Base-by-base conservation (phyloP, 2,888 invertebrate genomes). In the Dinocampus coccinellae region DNA sequence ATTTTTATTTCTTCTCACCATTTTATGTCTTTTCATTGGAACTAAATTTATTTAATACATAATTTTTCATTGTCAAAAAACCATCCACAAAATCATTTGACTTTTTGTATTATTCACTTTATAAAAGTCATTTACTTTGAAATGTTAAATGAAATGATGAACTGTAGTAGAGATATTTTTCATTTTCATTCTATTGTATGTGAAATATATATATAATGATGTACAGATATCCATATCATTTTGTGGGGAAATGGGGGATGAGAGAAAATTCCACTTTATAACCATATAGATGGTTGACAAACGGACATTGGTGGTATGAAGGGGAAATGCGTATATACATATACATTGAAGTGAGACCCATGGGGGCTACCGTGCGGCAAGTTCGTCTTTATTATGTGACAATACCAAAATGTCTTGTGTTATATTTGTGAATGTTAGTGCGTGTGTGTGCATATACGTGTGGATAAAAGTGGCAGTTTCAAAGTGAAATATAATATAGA, bases 181-280 rank as follows among this genome's bases (percentile, higher is more conserved):
- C 47, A 47, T 47, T 20, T 16, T 47, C 7, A 47, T 47, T 47
- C 47, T 47, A 47, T 20, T 47, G 20, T 47, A 7, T 7, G 9
- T 47, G 47, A 47, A 47, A 29, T 29, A 29, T 36, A 10, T 36
- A 36, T 36, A 36, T 36, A 10, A 10, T 36, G 36, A n/a, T 36
- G 36, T 36, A 47, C 16, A 47, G 10, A 20, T 65, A 65, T 65
- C 34, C 34, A 36, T 34, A 55, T 53, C n/a, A 13, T 65, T 53
- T 33, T 22, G 53, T 36, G 65, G 33, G n/a, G 20, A 34, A 33
- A 53, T n/a, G 11, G 13, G 53, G 26, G 16, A 1, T 13, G 55
- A 53, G 65, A n/a, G 65, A 65, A 65, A 65, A 55, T 53, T 55
- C 55, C 34, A 65, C 55, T 65, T 65, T 65, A 55, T 65, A 65